Evolutionary conservation across 2,113 vertebrate genomes (phyloP), one percentile per base, ranked within the genome.

Genomic region (Peromyscus leucopus): DNA sequence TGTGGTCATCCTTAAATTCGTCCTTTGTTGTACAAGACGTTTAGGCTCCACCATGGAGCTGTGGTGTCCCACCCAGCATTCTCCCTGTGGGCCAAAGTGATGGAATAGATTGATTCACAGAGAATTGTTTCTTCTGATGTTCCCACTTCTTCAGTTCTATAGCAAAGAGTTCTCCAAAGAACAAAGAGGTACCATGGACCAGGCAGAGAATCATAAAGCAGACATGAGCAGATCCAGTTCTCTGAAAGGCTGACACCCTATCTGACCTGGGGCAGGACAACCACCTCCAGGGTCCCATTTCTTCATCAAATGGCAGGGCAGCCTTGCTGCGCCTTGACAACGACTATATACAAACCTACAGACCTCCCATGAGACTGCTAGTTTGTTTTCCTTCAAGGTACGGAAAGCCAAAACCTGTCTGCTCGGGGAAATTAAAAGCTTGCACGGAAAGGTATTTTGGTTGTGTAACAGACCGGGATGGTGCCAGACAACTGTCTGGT

Each of bases 401-500:
- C 33, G 67, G 63, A 95, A 89, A 94, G 80, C 84, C 71, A 55
- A 92, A 67, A 75, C 93, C 82, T 93, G 75, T 67, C 95, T 93
- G 1, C 67, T 96, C 83, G 82, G 93, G 0, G 92, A 98, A 93
- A 95, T 97, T 59, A 11, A 89, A 82, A 98, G 82, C 91, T 96
- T 94, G 26, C 90, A 85, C 16, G 85, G 92, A 48, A 22, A 93
- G 72, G 89, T 88, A 94, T 95, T 85, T 94, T 31, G 26, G 78
- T 98, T 98, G 98, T 95, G 97, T 97, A 98, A 98, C 2, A 61
- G 88, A 92, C 71, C 31, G 89, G 86, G 96, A 98, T 94, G 90
- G 97, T 96, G 96, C 88, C 97, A 98, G 96, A 94, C 9, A 63
- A 97, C 89, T 61, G 95, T 92, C 97, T 98, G 95, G 92, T 96